These are phyloP conservation scores for Aleiodes testaceus DNA, from an alignment of 2,888 invertebrate genomes.

Conservation along the genomic window DNA sequence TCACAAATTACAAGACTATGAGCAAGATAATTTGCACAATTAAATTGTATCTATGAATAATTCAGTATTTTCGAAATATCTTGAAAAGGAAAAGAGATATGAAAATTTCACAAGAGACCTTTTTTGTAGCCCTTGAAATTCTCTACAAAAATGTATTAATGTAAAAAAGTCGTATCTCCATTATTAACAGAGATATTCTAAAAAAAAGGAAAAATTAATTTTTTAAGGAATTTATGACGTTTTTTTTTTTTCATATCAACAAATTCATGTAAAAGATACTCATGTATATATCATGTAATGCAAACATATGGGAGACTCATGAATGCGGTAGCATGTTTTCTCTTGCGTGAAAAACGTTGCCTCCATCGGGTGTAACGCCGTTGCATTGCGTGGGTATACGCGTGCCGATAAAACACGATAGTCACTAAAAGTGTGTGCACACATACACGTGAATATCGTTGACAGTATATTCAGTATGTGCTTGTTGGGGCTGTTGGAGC, in stretches of 20 bases:
- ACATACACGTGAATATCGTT: constrained; percentile 2
- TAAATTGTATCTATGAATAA: neutral
- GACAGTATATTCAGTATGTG: neutral
- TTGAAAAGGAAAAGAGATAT: neutral
- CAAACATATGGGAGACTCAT: constrained; percentile 22
- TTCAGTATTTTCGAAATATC: too few species aligned
- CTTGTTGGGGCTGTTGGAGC: constrained; percentile 14
- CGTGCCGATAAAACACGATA: constrained; percentile 40
- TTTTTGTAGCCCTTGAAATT: too few species aligned
- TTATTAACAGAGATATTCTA: too few species aligned
- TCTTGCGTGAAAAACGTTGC: constrained; percentile 42
- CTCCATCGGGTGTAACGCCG: constrained; percentile 12
- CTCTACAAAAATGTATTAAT: neutral
- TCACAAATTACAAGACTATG: too few species aligned
- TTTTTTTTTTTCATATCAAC: neutral
- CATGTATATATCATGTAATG: constrained; percentile 11
- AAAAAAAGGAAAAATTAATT: neutral
- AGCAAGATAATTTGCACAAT: neutral
- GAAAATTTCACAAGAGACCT: too few species aligned
- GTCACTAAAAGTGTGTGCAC: constrained; percentile 8
- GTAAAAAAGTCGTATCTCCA: too few species aligned
- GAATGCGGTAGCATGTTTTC: constrained; percentile 23
- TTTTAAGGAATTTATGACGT: neutral
- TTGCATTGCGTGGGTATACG: constrained; percentile 30
- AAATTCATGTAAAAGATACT: constrained; percentile 7